Base-by-base conservation (phyloP, 2,888 invertebrate species). In the Trimorus sp. region DNA sequence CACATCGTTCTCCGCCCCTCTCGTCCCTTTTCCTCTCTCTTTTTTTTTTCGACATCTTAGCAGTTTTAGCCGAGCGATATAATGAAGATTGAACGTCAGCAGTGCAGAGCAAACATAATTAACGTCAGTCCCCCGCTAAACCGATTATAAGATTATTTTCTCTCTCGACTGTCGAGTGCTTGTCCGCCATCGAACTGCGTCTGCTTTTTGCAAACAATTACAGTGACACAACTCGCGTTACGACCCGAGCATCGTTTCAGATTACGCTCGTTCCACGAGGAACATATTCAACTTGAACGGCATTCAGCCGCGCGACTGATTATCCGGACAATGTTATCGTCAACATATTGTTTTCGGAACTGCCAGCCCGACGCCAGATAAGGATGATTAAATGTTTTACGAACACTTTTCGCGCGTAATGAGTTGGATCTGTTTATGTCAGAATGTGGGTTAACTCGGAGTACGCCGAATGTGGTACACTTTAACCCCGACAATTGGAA, bases 31-130 rank as follows among this genome's bases (percentile, higher is more conserved):
- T 38, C n/a, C 0, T 26, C 26, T 15, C 48, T 53, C 69, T 59
- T 69, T 40, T 60, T 74, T 59, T 69, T 71, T 65, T 40, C 48
- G 56, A 59, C 60, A 74, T 51, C 63, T 53, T 53, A 40, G 42
- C 56, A 73, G 65, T 78, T 58, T 79, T 83, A 84, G 66, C 54
- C 53, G 59, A 68, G 63, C 59, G 66, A 60, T 58, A 79, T 84
- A 86, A 87, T 87, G 85, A 87, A 88, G 86, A 87, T 87, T 80
- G 83, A 87, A 84, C 83, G 84, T 82, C 85, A 85, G 85, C 85
- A 84, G 81, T 51, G 79, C 80, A 78, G 84, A 84, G 86, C 85
- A 88, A 86, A 87, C 84, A 86, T 79, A 86, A 87, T 88, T 87
- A 80, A 88, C 83, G 82, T 79, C 79, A 77, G 71, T 82, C 82